These are phyloP conservation scores for Synanthedon tipuliformis DNA, from an alignment of 2,888 invertebrate genomes.

Conservation along the genomic window DNA sequence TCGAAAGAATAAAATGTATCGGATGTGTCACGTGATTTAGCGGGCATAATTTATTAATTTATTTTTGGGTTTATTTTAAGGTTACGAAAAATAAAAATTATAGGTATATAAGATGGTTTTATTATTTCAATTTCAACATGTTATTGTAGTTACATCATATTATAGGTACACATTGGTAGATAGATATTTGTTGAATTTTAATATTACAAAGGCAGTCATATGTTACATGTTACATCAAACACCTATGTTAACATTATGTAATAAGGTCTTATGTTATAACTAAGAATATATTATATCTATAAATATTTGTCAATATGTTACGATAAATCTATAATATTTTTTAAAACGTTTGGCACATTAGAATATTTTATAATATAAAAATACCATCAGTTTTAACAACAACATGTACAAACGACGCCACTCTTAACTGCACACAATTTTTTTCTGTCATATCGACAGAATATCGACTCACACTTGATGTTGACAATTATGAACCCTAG, in stretches of 20 bases:
- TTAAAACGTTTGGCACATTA: not conserved
- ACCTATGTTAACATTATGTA: conserved; percentile 10
- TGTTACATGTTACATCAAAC: conserved; percentile 4
- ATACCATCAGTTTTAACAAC: not conserved
- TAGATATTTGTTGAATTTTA: not conserved
- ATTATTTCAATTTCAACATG: conserved; percentile 15
- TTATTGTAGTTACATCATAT: conserved; percentile 6
- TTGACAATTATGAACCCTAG: too few relatives aligned
- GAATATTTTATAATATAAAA: not conserved
- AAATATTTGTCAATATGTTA: conserved; percentile 5
- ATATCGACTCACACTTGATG: too few relatives aligned
- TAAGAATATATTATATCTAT: not conserved
- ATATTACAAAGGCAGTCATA: conserved; percentile 18
- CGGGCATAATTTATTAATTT: too few relatives aligned
- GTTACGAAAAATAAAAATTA: too few relatives aligned
- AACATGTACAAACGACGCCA: too few relatives aligned
- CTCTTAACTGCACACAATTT: too few relatives aligned
- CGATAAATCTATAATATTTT: not conserved
- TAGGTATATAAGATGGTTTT: too few relatives aligned
- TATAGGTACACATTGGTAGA: not conserved
- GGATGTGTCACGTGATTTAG: too few relatives aligned
- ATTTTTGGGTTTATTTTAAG: too few relatives aligned
- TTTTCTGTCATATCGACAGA: too few relatives aligned
- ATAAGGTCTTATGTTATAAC: not conserved
- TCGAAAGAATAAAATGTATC: too few relatives aligned